Evolutionary conservation across 1,140 invertebrate species (phyloP), one percentile per base, ranked within the genome.

Genomic region (Drosophila orosa): DNA sequence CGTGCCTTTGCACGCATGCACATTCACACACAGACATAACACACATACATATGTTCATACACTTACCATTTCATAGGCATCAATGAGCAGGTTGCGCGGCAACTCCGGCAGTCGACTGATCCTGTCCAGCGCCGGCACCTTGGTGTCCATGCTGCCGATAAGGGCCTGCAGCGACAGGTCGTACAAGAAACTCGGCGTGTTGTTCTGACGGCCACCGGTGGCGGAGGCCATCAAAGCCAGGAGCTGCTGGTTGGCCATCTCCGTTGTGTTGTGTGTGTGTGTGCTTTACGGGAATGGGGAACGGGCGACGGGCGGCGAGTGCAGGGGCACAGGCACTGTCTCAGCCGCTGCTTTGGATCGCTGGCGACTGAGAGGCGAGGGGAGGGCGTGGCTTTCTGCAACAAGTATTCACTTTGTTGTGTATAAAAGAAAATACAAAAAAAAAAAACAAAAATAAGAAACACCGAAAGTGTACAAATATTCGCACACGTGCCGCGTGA

Each of bases 1-100:
- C 48, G 5, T 31, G 50, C n/a, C 19, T 35, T 9, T 24, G 19
- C 50, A 24, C 13, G 50, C 27, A 15, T 9, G 12, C 7, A 22
- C 29, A 25, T 5, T 9, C 3, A 8, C 19, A 44, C 40, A 42
- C 17, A 12, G 1, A 42, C 17, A 42, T 5, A 44, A 4, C 1
- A 42, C 17, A 42, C 5, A 44, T 3, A 29, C 5, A 17, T n/a
- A n/a, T n/a, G n/a, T n/a, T n/a, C n/a, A 0, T 13, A 9, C 22
- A 79, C 84, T 90, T 48, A 91, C 90, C 81, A 74, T 58, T 42
- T 84, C 84, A 56, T 91, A 91, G 54, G 91, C 80, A 80, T 91
- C 90, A 31, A 82, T 91, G 50, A 91, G 85, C 17, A 91, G 50
- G 59, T 80, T 84, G 19, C 69, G 74, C 17, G 90, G 90, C 84